These are phyloP conservation scores for Apantesis nais DNA, from an alignment of 2,888 invertebrate genomes.

Conservation along the genomic window DNA sequence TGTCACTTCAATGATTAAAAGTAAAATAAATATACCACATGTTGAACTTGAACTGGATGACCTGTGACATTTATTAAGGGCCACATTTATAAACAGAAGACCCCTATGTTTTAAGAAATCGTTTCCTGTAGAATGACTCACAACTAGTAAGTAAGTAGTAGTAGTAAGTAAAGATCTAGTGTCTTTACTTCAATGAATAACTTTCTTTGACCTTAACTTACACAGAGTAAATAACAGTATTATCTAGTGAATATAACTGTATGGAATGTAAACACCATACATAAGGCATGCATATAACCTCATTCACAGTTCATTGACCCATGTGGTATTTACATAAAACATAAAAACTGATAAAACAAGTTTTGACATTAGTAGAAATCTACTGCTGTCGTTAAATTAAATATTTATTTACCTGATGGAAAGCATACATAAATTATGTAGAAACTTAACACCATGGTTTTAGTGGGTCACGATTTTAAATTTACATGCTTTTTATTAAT, in stretches of 20 bases:
- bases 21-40: constrained; percentile 1
- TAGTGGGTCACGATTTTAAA: background rate
- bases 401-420: background rate
- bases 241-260: constrained; percentile 33
- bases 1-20: background rate
- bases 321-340: constrained; percentile 56
- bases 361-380: background rate
- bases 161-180: no score
- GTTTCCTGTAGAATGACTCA: constrained; percentile 4
- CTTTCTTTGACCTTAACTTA: background rate
- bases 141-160: no score
- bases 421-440: background rate
- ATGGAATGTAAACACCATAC: constrained; percentile 56
- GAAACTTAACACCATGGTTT: background rate
- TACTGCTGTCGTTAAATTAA: background rate
- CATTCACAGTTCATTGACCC: constrained; percentile 75
- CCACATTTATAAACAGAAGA: background rate
- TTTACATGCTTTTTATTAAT: background rate
- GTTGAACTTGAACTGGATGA: background rate
- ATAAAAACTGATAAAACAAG: constrained; percentile 19
- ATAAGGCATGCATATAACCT: constrained; percentile 58
- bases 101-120: background rate
- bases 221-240: constrained; percentile 19
- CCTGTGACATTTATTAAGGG: background rate
- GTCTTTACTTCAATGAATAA: no score